Evolutionary conservation across 2,888 invertebrate species (phyloP), one percentile per base, ranked within the genome.

Genomic region (Dicycla oo): DNA sequence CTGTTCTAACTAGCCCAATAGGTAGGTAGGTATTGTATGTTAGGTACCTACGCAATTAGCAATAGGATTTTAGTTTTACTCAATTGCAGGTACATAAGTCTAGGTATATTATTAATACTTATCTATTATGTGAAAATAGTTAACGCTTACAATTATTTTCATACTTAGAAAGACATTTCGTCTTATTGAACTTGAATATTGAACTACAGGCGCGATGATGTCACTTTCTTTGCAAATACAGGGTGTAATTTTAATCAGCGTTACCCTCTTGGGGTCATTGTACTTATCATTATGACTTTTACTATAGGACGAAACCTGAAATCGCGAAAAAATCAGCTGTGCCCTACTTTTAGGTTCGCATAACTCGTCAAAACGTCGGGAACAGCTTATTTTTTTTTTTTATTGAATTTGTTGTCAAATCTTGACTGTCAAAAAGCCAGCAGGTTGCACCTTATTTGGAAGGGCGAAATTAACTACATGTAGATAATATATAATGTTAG

Each of bases 61-160:
- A 11, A 26, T 26, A 18, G 30, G 3, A 20, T 40, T 23, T 30
- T 6, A 53, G 26, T 10, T 73, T 40, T 23, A 58, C 20, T 45
- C 18, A 53, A 34, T 58, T 30, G n/a, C n/a, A n/a, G n/a, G n/a
- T n/a, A n/a, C n/a, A n/a, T n/a, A n/a, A n/a, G n/a, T n/a, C n/a
- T n/a, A n/a, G n/a, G n/a, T 34, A 34, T 34, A 34, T 30, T 30
- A 30, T 30, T 30, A 30, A 30, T 30, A 30, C 2, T 30, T 65
- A 65, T 7, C 13, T 43, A 43, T 23, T 51, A 78, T 6, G 30
- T 73, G 60, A 61, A 78, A 64, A 75, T 60, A 71, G 58, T 54
- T 71, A 71, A 60, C 63, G 20, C 71, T 71, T 75, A 75, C 13
- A 34, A 60, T 47, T 64, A 72, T 45, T 43, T 58, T 38, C 43